Percentiles rank a stretch among this genome's conserved stretches.
These are phyloP conservation scores for Myripristis jacobus DNA, from an alignment of 2,797 vertebrate species.

Conservation along the genomic window DNA sequence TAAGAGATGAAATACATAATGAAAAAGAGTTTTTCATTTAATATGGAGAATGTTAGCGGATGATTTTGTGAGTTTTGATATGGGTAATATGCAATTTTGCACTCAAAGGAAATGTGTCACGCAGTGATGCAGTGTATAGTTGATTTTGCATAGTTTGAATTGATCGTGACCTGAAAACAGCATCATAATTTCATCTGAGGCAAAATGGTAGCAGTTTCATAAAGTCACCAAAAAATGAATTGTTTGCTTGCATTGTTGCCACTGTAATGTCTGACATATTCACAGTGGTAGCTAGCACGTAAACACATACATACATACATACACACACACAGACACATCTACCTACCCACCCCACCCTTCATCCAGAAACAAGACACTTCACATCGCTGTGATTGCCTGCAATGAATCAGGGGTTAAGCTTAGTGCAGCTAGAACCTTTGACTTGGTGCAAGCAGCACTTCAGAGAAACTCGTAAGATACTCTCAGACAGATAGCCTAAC, in stretches of 20 bases:
- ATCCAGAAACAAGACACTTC: conserved; percentile 33
- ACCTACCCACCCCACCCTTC: conserved; percentile 1
- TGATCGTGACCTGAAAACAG: no score
- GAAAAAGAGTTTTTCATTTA: neutral
- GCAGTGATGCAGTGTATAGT: neutral
- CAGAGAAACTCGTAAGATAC: conserved; percentile 37
- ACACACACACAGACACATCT: conserved; percentile 1
- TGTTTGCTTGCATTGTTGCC: no score
- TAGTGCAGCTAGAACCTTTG: conserved; percentile 49
- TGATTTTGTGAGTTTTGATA: neutral
- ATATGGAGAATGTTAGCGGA: neutral
- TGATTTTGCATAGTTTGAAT: neutral
- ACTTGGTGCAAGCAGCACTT: conserved; percentile 40
- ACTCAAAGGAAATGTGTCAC: neutral
- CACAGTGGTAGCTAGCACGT: neutral
- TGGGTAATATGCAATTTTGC: neutral
- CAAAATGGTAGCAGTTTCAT: no score
- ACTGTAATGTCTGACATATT: no score
- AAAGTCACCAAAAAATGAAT: no score
- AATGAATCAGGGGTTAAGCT: conserved; percentile 59
- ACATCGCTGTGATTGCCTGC: conserved; percentile 24
- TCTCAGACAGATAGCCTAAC: conserved; percentile 9
- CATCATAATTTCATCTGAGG: no score
- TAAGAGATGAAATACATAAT: neutral
- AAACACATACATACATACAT: conserved; percentile 14